Evolutionary conservation across 2,797 vertebrate genomes (phyloP), one percentile per base, ranked within the genome.

Genomic region (Myotis planiceps): DNA sequence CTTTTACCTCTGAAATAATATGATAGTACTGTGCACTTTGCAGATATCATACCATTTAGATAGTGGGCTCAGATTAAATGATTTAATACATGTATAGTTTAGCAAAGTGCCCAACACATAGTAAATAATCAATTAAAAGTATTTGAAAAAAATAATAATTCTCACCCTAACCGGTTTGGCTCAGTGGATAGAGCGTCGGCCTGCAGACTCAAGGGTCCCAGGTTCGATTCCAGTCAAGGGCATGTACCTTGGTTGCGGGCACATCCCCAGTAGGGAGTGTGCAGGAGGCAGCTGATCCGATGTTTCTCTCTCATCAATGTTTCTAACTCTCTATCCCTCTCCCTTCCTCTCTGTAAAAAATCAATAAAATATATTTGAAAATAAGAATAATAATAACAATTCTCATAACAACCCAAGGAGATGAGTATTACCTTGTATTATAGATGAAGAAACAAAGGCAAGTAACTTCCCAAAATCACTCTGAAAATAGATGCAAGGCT

Each of bases 11-110:
- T 51, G 69, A 88, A 82, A 29, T 85, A 78, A 47, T 80, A 39
- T 2, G 18, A 32, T 9, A 53, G 49, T 45, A 16, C 19, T 14
- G 23, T 39, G 32, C 14, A 47, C 66, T 90, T 58, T 49, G n/a
- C 63, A 93, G 66, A 92, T 60, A 74, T 65, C n/a, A 47, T 7
- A 51, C 25, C 21, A 65, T 53, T 93, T 91, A 91, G 91, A 63
- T 55, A 95, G 66, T 79, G 42, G 91, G 19, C 58, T 66, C 68
- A 74, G 60, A 78, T 76, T 66, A 51, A 78, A 88, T 90, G 3
- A 78, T 49, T 74, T 90, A 88, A 81, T 34, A 68, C 16, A 51
- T 55, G 5, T 51, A 25, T 76, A 66, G 25, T 51, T 95, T 72
- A 80, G 47, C 39, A 13, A 7, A 75, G 42, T 79, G 14, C 27